Conservation (phyloP, 2,888 invertebrate species). For the Ditylenchus weischeri region DNA sequence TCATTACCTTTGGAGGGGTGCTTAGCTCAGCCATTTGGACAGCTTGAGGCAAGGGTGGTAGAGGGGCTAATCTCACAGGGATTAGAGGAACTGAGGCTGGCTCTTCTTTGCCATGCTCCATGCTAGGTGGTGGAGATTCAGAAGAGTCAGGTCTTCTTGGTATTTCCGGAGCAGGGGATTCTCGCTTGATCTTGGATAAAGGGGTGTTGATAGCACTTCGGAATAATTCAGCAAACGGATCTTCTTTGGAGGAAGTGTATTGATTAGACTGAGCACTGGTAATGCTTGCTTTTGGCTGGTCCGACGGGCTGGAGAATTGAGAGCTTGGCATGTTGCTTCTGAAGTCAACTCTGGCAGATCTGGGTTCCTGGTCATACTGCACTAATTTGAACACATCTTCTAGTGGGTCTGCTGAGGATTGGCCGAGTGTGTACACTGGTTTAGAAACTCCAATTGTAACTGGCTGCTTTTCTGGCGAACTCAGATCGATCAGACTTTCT, state of each 20-base stretch:
- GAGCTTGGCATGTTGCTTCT: neutral
- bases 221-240: slow-evolving; percentile 23
- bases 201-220: slow-evolving; percentile 17
- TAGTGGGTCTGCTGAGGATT: neutral
- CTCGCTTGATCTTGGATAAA: slow-evolving; percentile 8
- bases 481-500: slow-evolving; percentile 24
- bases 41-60: slow-evolving; percentile 23
- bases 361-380: slow-evolving; percentile 15
- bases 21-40: slow-evolving; percentile 1
- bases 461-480: slow-evolving; percentile 13
- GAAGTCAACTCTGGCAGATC: neutral
- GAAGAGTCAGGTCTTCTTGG: neutral
- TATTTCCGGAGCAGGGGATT: slow-evolving; percentile 11
- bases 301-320: neutral
- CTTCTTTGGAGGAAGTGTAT: neutral
- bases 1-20: slow-evolving; percentile 2
- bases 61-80: slow-evolving; percentile 21
- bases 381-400: slow-evolving; percentile 12
- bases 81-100: neutral
- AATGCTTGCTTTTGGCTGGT: too few relatives aligned
- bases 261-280: too few relatives aligned
- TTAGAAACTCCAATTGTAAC: neutral
- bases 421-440: neutral
- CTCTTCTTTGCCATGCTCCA: neutral
- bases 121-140: neutral